Evolutionary conservation across 2,888 invertebrate species (phyloP).

Genomic region (Byasa hedistus): DNA sequence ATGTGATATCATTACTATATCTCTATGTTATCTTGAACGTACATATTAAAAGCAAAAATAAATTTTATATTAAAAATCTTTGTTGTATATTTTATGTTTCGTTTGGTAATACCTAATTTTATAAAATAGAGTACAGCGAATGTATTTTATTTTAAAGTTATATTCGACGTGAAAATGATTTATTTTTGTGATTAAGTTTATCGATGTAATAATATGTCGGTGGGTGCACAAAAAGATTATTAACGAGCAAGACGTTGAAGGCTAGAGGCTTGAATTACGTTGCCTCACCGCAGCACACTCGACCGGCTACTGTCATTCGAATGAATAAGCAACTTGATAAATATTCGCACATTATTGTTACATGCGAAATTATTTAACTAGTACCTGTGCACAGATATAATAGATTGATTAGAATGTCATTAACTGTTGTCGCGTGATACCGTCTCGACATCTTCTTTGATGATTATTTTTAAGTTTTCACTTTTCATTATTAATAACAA

Average conservation of each 20-base stretch:
- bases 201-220: slow-evolving; percentile 25
- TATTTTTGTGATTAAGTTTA: slow-evolving; percentile 15
- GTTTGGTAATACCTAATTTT: too few relatives aligned
- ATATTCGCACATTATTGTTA: slow-evolving; percentile 15
- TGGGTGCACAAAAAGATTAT: slow-evolving; percentile 28
- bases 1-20: too few relatives aligned
- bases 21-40: too few relatives aligned
- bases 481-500: not conserved
- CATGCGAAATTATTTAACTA: slow-evolving; percentile 1
- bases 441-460: not conserved
- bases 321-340: slow-evolving; percentile 26
- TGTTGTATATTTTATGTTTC: too few relatives aligned
- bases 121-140: too few relatives aligned
- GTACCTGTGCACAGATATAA: not conserved
- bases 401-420: not conserved
- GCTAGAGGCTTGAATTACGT: slow-evolving; percentile 29
- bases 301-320: slow-evolving; percentile 28
- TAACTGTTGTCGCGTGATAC: not conserved
- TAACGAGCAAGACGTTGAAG: slow-evolving; percentile 28
- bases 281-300: slow-evolving; percentile 27
- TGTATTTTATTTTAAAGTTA: not conserved
- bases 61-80: too few relatives aligned
- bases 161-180: slow-evolving; percentile 10
- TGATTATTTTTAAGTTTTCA: not conserved
- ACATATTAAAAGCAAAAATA: too few relatives aligned